These are phyloP conservation scores for Gerris buenoi DNA, from an alignment of 1,140 invertebrate genomes.

Conservation along the genomic window DNA sequence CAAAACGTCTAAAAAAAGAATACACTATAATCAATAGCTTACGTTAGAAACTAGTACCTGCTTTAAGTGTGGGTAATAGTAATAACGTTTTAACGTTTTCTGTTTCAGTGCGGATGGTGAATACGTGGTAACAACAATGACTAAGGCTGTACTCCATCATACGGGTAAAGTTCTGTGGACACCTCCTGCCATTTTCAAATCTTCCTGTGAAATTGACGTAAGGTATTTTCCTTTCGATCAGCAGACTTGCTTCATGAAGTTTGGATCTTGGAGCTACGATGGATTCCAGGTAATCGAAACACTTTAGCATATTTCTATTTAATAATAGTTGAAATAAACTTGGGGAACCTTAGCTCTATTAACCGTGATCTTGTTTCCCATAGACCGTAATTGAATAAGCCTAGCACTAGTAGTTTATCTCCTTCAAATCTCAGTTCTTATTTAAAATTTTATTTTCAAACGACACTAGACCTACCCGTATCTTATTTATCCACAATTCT, in stretches of 20 bases:
- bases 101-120: constrained; percentile 81
- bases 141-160: constrained; percentile 80
- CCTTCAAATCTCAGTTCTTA: too few species aligned
- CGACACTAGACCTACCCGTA: too few species aligned
- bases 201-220: constrained; percentile 93
- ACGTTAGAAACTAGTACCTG: too few species aligned
- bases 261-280: constrained; percentile 97
- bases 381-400: background rate
- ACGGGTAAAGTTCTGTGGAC: constrained; percentile 82
- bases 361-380: background rate
- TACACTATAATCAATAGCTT: too few species aligned
- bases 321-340: too few species aligned
- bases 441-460: too few species aligned
- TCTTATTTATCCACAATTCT: too few species aligned
- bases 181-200: constrained; percentile 95
- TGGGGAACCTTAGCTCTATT: background rate
- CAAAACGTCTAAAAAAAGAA: too few species aligned
- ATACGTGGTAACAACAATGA: constrained; percentile 95
- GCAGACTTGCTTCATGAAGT: constrained; percentile 90
- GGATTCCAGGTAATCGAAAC: constrained; percentile 59
- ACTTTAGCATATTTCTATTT: background rate
- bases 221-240: constrained; percentile 94
- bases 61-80: too few species aligned
- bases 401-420: constrained; percentile 24
- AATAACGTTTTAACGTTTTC: too few species aligned